Percentiles rank a stretch among this genome's conserved stretches.
These are phyloP conservation scores for Amaurobius ferox DNA, from an alignment of 2,888 invertebrate species.

Conservation along the genomic window DNA sequence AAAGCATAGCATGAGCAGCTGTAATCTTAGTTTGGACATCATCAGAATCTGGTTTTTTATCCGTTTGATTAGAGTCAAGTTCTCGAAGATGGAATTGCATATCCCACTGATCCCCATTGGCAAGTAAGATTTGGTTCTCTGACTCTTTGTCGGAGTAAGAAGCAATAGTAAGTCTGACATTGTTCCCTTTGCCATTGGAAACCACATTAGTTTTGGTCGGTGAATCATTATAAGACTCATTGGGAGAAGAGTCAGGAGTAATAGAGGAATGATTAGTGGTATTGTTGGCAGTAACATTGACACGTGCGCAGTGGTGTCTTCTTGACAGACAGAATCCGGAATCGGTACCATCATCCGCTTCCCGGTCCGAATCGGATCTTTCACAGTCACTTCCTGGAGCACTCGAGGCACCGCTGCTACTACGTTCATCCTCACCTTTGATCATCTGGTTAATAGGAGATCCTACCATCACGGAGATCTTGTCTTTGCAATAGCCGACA, in stretches of 20 bases:
- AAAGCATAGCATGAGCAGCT: slow-evolving; percentile 83
- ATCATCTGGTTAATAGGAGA: slow-evolving; percentile 31
- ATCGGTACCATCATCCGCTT: slow-evolving; percentile 66
- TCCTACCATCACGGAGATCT: slow-evolving; percentile 63
- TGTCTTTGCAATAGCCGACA: slow-evolving; percentile 41
- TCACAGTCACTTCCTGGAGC: slow-evolving; percentile 71
- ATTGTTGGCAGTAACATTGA: slow-evolving; percentile 34
- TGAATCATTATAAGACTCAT: slow-evolving; percentile 9
- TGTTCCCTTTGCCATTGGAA: slow-evolving; percentile 43
- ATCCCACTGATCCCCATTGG: slow-evolving; percentile 46
- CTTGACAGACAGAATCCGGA: slow-evolving; percentile 61
- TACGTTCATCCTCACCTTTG: slow-evolving; percentile 67
- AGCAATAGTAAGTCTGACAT: slow-evolving; percentile 54
- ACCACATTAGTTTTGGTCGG: slow-evolving; percentile 13
- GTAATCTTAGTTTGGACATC: slow-evolving; percentile 64
- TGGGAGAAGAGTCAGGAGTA: not conserved
- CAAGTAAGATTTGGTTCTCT: not conserved
- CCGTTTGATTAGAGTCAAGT: slow-evolving; percentile 31
- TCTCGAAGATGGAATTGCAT: slow-evolving; percentile 68
- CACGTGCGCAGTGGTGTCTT: slow-evolving; percentile 6
- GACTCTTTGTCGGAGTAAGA: slow-evolving; percentile 57
- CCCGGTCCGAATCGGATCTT: slow-evolving; percentile 65
- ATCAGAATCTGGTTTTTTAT: slow-evolving; percentile 47
- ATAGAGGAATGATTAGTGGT: not conserved
- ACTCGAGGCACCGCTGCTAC: slow-evolving; percentile 71